Base-by-base conservation (phyloP, 1,140 invertebrate genomes). In the Parasteatoda tepidariorum region DNA sequence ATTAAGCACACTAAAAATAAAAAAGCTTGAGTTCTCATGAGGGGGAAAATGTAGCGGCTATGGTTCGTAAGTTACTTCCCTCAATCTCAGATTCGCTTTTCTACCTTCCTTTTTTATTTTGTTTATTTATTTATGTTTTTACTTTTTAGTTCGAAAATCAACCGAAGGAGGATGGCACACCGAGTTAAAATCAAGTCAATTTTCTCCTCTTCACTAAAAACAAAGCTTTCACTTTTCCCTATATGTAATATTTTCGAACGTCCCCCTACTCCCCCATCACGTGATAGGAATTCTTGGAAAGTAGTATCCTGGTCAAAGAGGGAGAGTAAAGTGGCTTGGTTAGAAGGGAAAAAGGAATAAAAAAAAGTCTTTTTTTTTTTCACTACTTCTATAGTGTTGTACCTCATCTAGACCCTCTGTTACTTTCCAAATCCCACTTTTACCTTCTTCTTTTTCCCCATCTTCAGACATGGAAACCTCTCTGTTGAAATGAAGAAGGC, bases 251-350 rank as follows among this genome's bases (percentile, higher is more conserved):
- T 55, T 48, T 41, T 48, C n/a, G n/a, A n/a, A n/a, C n/a, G n/a
- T 59, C 34, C 54, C 18, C 28, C 48, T 24, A 18, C 0, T 61
- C 28, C 28, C 68, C 68, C 68, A 71, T 24, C 38, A 26, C 57
- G n/a, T n/a, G n/a, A n/a, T n/a, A n/a, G n/a, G n/a, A n/a, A n/a
- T n/a, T n/a, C n/a, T n/a, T n/a, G n/a, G n/a, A n/a, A n/a, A n/a
- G n/a, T n/a, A n/a, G n/a, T n/a, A n/a, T 31, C 64, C 30, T 38
- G 64, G 64, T 64, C 59, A 61, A 76, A 76, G 74, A 79, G 76
- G 33, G 26, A 54, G 76, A 79, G 28, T 61, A 79, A 79, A 79
- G 76, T 79, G 76, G 76, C 68, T 79, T 79, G 76, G 62, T 55
- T 68, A 68, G 48, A 55, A 48, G 18, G 13, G 13, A 48, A 48